Base-by-base conservation (phyloP, 2,113 vertebrate species). In the Charina bottae region DNA sequence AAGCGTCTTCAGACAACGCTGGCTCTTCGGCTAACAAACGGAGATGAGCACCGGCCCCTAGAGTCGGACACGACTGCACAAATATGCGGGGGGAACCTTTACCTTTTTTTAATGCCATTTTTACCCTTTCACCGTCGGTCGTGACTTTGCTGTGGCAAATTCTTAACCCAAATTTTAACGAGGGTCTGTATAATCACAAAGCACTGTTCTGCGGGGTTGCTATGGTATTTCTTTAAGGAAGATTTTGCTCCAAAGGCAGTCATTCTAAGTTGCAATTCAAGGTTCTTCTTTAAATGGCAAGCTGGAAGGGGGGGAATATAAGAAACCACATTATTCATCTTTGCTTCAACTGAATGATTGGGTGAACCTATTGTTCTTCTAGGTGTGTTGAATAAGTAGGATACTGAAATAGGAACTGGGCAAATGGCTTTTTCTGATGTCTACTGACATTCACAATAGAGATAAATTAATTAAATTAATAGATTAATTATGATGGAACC, bases 151-250 rank as follows among this genome's bases (percentile, higher is more conserved):
- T 53, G 54, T 60, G 15, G 0, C 49, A 84, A 87, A 90, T 91
- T 93, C 62, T 90, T 4, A 2, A 5, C 89, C 8, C 23, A 15
- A 93, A 94, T 92, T 94, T 95, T 91, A 93, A 93, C 92, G 21
- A 68, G 49, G 1, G 0, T 12, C 2, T 10, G 5, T 0, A 53
- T n/a, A 68, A 89, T 89, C 96, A 85, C 68, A 1, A 60, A n/a
- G 91, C 92, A 89, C 56, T 88, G 0, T 58, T 0, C 54, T 0
- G 90, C 90, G 84, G 9, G 26, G 95, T 96, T 97, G 96, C 96
- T 95, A 95, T 95, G 96, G 95, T 89, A 94, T 87, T 88, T 91
- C 86, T 93, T 23, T 23, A 55, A 87, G 85, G 86, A 62, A 90
- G 94, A 42, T 53, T 92, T 62, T 68, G 15, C 86, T 37, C 90